phyloP scores from a whole-genome alignment of 1,140 invertebrate genomes.

The Contarinia nasturtii region DNA sequence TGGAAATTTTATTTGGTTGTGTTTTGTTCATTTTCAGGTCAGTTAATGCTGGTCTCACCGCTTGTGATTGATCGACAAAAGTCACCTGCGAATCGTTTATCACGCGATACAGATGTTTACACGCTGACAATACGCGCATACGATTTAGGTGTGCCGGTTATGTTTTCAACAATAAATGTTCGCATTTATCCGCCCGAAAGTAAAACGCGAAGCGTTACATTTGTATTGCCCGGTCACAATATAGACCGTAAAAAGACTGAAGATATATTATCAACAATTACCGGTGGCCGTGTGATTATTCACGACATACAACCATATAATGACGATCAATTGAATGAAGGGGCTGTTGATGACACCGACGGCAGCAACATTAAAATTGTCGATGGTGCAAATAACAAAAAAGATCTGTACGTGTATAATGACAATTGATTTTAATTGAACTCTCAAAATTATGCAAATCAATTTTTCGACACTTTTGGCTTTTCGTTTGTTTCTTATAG shows the following conservation, averaged over 20 bases:
- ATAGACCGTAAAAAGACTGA: constrained; percentile 49
- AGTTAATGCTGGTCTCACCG: constrained; percentile 28
- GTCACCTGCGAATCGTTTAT: constrained; percentile 12
- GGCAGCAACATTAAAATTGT: constrained; percentile 10
- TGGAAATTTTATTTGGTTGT: no score
- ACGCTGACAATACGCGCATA: constrained; percentile 52
- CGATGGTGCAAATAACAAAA: constrained; percentile 12
- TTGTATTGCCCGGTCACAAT: constrained; percentile 54
- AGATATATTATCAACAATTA: constrained; percentile 49
- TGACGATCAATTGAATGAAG: constrained; percentile 23
- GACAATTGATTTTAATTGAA: neutral
- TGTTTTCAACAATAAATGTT: constrained; percentile 40
- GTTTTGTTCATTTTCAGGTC: constrained; percentile 21
- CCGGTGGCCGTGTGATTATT: constrained; percentile 54
- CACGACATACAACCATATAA: constrained; percentile 49
- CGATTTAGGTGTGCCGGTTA: constrained; percentile 58
- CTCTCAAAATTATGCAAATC: neutral
- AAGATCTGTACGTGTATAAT: neutral
- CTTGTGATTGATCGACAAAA: constrained; percentile 28
- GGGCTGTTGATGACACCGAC: constrained; percentile 1
- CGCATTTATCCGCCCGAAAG: constrained; percentile 45
- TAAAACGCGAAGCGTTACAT: constrained; percentile 48
- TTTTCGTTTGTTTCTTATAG: constrained; percentile 25
- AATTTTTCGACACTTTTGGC: neutral
- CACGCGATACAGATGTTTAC: constrained; percentile 31